A percentile compares a stretch with the other conserved stretches of the same genome.
Conservation (phyloP, 1,140 invertebrate species). For the fruit fly (Drosophila melanogaster) region DNA sequence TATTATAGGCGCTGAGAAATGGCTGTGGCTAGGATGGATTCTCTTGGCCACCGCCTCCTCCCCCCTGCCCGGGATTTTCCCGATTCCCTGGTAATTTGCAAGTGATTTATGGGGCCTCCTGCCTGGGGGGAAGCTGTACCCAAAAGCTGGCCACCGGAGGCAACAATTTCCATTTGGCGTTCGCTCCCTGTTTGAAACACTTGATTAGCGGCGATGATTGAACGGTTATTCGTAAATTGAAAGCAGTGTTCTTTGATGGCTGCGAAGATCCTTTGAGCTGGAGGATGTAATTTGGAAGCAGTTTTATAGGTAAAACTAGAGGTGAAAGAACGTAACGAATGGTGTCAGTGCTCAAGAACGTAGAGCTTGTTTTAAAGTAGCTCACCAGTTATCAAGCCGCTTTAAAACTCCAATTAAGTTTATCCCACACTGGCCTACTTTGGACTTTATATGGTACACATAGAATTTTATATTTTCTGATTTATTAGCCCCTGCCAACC, state of each 20-base stretch:
- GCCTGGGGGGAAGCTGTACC: constrained; percentile 15
- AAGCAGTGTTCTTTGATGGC: constrained; percentile 26
- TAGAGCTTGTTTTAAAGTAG: too few relatives aligned
- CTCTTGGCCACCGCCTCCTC: neutral
- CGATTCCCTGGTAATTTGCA: constrained; percentile 67
- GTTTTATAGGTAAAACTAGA: neutral
- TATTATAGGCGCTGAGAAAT: constrained; percentile 50
- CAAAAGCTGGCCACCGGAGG: constrained; percentile 10
- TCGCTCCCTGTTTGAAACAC: constrained; percentile 43
- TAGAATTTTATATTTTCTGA: constrained; percentile 49
- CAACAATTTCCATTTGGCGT: constrained; percentile 55
- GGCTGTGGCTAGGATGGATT: constrained; percentile 35
- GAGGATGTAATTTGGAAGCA: constrained; percentile 1
- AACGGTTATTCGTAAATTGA: constrained; percentile 64
- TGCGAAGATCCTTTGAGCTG: neutral
- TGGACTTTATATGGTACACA: constrained; percentile 6
- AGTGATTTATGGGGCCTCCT: constrained; percentile 74
- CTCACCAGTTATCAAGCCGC: neutral
- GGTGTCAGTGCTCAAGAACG: too few relatives aligned
- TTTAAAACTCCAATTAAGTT: neutral
- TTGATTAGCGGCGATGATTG: constrained; percentile 77
- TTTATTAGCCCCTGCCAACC: constrained; percentile 64
- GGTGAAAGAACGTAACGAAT: too few relatives aligned
- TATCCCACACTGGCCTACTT: constrained; percentile 24
- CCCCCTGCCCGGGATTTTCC: constrained; percentile 20